Conservation (phyloP, 2,797 vertebrate species). For the Tragopan temminckii region DNA sequence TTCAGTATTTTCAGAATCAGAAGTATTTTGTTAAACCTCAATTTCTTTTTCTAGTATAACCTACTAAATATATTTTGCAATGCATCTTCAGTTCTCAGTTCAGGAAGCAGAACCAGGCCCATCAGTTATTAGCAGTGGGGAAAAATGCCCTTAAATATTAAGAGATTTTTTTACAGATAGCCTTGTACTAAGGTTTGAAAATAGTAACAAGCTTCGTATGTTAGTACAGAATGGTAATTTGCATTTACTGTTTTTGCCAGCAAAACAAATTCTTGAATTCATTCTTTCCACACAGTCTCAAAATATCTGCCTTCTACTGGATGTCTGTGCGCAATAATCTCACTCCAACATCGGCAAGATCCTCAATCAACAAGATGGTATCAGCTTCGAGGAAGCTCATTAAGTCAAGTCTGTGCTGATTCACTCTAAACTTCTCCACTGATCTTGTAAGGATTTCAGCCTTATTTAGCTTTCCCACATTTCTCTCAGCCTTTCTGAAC, state of each 20-base stretch:
- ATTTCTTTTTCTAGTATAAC: neutral
- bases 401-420: neutral
- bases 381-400: neutral
- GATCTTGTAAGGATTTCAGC: neutral
- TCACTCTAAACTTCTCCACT: neutral
- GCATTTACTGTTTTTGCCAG: neutral
- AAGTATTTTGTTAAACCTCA: neutral
- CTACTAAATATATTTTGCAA: neutral
- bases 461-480: neutral
- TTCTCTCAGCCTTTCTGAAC: neutral
- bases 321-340: neutral
- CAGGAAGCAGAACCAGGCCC: conserved; percentile 28
- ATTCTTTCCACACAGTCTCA: neutral
- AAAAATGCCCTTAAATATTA: neutral
- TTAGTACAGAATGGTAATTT: neutral
- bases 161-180: neutral
- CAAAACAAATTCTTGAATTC: neutral
- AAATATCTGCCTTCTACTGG: neutral
- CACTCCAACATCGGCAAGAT: neutral
- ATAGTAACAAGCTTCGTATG: neutral
- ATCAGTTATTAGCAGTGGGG: neutral
- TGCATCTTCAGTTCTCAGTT: neutral
- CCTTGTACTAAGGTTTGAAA: neutral
- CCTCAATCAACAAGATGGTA: neutral
- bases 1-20: neutral